Base-by-base conservation (phyloP, 2,797 vertebrate species). In the Erethizon dorsatum region DNA sequence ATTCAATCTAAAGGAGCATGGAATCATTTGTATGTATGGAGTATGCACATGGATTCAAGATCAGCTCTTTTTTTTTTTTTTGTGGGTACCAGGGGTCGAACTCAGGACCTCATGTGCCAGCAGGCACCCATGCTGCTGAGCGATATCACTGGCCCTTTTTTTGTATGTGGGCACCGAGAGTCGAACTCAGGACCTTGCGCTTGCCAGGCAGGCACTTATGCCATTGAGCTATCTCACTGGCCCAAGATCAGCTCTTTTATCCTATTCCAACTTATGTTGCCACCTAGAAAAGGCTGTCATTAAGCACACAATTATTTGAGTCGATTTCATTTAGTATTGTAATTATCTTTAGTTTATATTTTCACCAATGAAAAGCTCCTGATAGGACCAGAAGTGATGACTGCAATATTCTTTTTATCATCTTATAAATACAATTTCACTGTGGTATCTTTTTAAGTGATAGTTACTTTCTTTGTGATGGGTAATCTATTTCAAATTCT, bases 341-440 rank as follows among this genome's bases (percentile, higher is more conserved):
- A 88, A 91, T 59, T 63, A 45, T 22, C 13, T 88, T 54, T 87
- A 82, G 7, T 90, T 90, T 90, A 14, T 28, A 88, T 31, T 82
- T 6, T 90, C 45, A 86, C 5, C 6, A 61, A 77, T 45, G 20
- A 83, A 82, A n/a, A 96, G 24, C 26, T 95, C 14, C 18, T 83
- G 14, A 15, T 20, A 92, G 13, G 18, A 67, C 2, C 24, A 45
- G 8, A 54, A 50, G 5, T 57, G 47, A 26, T 28, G 71, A 59
- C 5, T n/a, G 3, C 26, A 75, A 1, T 56, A 50, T 90, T 82
- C 10, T 95, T 28, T 61, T 28, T 56, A 28, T 57, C 37, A 1
- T 54, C 57, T 84, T 50, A 37, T 1, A 80, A 24, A 86, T 7
- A 77, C n/a, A 24, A 7, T 54, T 95, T 87, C 9, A 45, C 45